Evolutionary conservation across 2,797 vertebrate species (phyloP).

Genomic region (Sebastes vulpes): DNA sequence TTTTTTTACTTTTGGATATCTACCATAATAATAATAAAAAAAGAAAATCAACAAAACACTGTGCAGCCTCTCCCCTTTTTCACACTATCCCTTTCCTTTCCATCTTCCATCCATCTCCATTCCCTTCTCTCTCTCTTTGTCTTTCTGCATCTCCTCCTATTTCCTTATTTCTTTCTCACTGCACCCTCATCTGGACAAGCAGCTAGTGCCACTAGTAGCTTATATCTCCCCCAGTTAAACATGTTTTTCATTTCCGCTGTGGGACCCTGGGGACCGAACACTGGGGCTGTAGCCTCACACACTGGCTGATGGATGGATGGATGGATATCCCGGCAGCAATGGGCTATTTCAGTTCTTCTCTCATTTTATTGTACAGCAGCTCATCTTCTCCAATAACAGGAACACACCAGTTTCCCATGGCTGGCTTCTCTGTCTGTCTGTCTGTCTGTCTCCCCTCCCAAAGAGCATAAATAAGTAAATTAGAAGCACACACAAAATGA

Average conservation of each 20-base stretch:
- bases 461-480: constrained; percentile 42
- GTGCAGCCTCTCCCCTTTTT: not conserved
- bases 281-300: constrained; percentile 42
- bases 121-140: constrained; percentile 13
- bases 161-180: not conserved
- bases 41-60: not conserved
- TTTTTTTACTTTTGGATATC: not conserved
- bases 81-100: not conserved
- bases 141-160: not conserved
- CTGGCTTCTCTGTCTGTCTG: not conserved
- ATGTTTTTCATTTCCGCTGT: constrained; percentile 81
- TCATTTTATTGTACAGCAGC: constrained; percentile 32
- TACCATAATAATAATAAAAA: not conserved
- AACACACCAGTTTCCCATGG: not conserved
- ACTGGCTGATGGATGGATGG: constrained; percentile 45
- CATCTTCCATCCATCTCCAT: constrained; percentile 9
- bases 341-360: constrained; percentile 29
- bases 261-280: constrained; percentile 56
- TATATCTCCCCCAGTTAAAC: constrained; percentile 73
- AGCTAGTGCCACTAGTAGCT: constrained; percentile 42
- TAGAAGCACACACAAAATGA: constrained; percentile 38
- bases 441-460: not conserved
- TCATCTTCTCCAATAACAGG: constrained; percentile 27
- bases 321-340: constrained; percentile 47
- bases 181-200: constrained; percentile 46